Evolutionary conservation across 2,888 invertebrate genomes (phyloP).

Genomic region (Lycia hirtaria): DNA sequence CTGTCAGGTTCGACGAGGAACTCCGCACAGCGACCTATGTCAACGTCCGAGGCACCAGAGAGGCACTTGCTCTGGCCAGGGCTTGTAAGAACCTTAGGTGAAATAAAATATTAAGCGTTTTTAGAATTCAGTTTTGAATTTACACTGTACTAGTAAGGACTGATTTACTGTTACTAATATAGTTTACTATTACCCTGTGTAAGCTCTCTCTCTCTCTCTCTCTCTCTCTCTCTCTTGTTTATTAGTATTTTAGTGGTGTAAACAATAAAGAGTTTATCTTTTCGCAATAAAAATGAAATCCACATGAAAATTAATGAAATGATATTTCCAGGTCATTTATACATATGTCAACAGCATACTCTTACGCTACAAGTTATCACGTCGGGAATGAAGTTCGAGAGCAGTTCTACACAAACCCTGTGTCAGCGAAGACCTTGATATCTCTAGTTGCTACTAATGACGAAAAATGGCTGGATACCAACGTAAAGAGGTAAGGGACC

Average conservation of each 20-base stretch:
- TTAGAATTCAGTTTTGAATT: too few relatives aligned
- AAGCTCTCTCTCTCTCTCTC: too few relatives aligned
- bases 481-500: constrained; percentile 33
- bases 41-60: constrained; percentile 89
- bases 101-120: too few relatives aligned
- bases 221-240: too few relatives aligned
- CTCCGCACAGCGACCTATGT: constrained; percentile 92
- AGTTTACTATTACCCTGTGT: too few relatives aligned
- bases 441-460: constrained; percentile 45
- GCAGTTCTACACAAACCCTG: constrained; percentile 42
- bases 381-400: constrained; percentile 38
- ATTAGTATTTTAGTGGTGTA: too few relatives aligned
- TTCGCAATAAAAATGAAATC: too few relatives aligned
- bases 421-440: constrained; percentile 45
- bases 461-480: constrained; percentile 33
- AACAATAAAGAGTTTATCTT: too few relatives aligned
- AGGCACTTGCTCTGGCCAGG: constrained; percentile 85
- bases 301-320: too few relatives aligned
- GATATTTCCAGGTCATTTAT: constrained; percentile 57
- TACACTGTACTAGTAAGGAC: too few relatives aligned
- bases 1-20: constrained; percentile 92
- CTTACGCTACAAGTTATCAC: constrained; percentile 68
- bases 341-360: constrained; percentile 55
- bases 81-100: constrained; percentile 86
- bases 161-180: too few relatives aligned